Conservation (phyloP, 1,140 invertebrate genomes). For the Dysdera silvatica region DNA sequence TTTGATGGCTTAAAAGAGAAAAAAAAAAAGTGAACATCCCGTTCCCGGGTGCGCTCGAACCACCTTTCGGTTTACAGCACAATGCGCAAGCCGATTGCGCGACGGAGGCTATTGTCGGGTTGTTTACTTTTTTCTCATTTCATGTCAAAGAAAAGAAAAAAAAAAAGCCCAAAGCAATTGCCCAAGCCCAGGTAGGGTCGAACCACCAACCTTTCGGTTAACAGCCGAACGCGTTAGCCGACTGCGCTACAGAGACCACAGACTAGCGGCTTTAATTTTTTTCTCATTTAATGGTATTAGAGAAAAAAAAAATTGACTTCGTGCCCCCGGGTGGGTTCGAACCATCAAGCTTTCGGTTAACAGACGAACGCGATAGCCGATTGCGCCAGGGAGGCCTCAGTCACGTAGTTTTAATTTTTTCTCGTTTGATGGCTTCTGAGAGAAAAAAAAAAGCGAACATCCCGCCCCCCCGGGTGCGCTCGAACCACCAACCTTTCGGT, state of each 20-base stretch:
- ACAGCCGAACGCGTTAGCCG: conserved; percentile 3
- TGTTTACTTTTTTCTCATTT: too few relatives aligned
- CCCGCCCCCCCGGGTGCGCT: neutral
- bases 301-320: neutral
- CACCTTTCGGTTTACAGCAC: too few relatives aligned
- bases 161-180: too few relatives aligned
- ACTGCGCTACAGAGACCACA: neutral
- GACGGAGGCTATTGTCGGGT: too few relatives aligned
- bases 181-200: neutral
- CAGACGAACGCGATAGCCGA: neutral
- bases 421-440: neutral
- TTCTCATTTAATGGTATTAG: too few relatives aligned
- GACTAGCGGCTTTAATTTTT: too few relatives aligned
- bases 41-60: too few relatives aligned
- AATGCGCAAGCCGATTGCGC: too few relatives aligned
- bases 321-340: neutral
- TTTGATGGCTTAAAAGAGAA: too few relatives aligned
- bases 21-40: too few relatives aligned
- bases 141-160: too few relatives aligned
- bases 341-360: neutral
- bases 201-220: conserved; percentile 7
- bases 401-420: neutral
- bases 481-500: neutral
- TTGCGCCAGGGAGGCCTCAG: neutral
- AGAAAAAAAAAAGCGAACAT: neutral